Base-by-base conservation (phyloP, 2,888 invertebrate species). In the Copidosoma aretas region DNA sequence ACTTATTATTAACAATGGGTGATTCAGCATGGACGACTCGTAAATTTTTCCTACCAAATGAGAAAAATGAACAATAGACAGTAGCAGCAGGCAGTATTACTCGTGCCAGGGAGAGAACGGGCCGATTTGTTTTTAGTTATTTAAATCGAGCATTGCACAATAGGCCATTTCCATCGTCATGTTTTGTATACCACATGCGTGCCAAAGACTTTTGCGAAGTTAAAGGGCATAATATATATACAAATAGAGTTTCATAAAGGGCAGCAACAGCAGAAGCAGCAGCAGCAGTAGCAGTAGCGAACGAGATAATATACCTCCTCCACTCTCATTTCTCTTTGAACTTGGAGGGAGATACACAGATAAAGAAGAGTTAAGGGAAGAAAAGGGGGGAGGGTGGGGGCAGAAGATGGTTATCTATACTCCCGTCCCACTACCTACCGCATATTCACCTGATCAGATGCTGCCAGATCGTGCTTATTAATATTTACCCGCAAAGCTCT, bases 381-480 rank as follows among this genome's bases (percentile, higher is more conserved):
- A n/a, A n/a, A n/a, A 32, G 32, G 32, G 32, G 3, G 3, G 32
- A 32, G 32, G 32, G 8, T 5, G 32, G 32, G 32, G 56, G 21
- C 41, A 21, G 19, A 43, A 68, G 64, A 68, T 68, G 64, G 57
- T 68, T 64, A 68, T 68, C 64, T 39, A 12, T 24, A 14, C 32
- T 22, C 21, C 32, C 54, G n/a, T 24, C 17, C 54, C 22, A n/a
- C 32, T 62, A 64, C 64, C 67, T 71, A 67, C 70, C 70, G 70
- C 67, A 58, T 61, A 58, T 61, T 62, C 57, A 60, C 56, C 46
- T 64, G 70, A 67, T 71, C 67, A 61, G 67, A 64, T 67, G 64
- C 67, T 67, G 15, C 64, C 61, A 61, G 64, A 67, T 71, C 70
- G 70, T 71, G 70, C 59, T 61, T 67, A 71, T 71, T 71, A 71